Base-by-base conservation (phyloP, 1,140 invertebrate species). In the Battus philenor region DNA sequence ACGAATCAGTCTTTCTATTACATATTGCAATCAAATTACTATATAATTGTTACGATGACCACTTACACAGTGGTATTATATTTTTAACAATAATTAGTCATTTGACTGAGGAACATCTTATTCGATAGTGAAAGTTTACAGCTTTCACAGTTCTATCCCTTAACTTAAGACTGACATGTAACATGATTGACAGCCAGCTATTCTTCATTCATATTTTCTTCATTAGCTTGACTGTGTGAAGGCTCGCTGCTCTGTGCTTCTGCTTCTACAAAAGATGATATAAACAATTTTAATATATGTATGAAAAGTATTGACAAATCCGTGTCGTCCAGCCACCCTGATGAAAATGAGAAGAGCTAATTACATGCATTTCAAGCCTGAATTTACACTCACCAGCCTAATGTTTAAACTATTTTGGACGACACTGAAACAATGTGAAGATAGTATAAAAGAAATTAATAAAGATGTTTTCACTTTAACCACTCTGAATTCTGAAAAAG, bases 341-440 rank as follows among this genome's bases (percentile, higher is more conserved):
- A 34, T 34, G 32, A 9, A 11, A 9, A 34, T 34, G 32, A 34
- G 7, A 34, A 18, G 32, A 34, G 32, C 32, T 17, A 29, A 32
- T 26, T 8, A 24, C 27, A 24, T 49, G 45, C 44, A 44, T 36
- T 12, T 30, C 15, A 27, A 48, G 81, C 80, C 80, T 67, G 79
- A 20, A 5, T 34, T 34, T 11, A 6, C 24, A 41, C 36, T 41
- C 24, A 41, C 36, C 36, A 12, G 15, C 76, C 78, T 61, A 59
- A 47, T 44, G 31, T 50, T 52, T 81, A 83, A 66, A 83, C 26
- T 55, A 78, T 54, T 79, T 86, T 82, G 60, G 76, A 67, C 63
- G 79, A 53, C 74, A 75, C 77, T 86, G 79, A 80, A 83, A 83
- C 78, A 82, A 86, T 68, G 60, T 73, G 62, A 82, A 81, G 50